These are phyloP conservation scores for Synanthedon andrenaeformis DNA, from an alignment of 2,888 invertebrate genomes.

Conservation along the genomic window DNA sequence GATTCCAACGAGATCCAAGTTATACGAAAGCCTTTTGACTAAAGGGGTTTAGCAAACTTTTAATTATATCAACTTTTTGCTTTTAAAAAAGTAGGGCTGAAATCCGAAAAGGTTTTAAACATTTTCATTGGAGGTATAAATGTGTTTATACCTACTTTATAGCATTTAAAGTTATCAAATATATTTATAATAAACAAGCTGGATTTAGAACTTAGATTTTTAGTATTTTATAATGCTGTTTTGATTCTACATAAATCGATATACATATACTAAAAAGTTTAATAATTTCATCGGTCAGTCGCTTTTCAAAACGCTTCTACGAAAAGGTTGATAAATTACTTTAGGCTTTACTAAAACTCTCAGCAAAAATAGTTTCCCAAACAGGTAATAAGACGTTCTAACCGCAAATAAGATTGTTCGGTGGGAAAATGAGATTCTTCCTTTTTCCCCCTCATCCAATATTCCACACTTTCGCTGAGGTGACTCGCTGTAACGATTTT, in stretches of 20 bases:
- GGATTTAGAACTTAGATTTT: too few relatives aligned
- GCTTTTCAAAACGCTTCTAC: too few relatives aligned
- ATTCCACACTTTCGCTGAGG: slow-evolving; percentile 6
- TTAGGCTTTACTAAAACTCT: not conserved
- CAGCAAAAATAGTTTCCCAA: not conserved
- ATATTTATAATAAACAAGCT: too few relatives aligned
- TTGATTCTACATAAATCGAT: too few relatives aligned
- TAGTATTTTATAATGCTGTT: too few relatives aligned
- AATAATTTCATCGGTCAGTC: too few relatives aligned
- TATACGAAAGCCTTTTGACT: not conserved
- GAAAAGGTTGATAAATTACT: not conserved
- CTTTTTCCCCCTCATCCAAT: slow-evolving; percentile 10
- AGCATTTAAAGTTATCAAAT: too few relatives aligned
- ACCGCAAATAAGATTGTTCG: slow-evolving; percentile 8
- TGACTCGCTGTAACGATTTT: slow-evolving; percentile 4
- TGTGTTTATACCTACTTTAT: too few relatives aligned
- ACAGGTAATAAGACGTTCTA: not conserved
- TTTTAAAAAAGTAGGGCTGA: not conserved
- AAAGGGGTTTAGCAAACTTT: not conserved
- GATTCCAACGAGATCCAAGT: not conserved
- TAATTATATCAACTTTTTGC: not conserved
- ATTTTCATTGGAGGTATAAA: too few relatives aligned
- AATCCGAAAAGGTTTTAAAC: too few relatives aligned
- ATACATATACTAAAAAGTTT: too few relatives aligned
- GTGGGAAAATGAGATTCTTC: slow-evolving; percentile 6